A percentile compares a stretch with the other conserved stretches of the same genome.
phyloP scores from a whole-genome alignment of 2,888 invertebrate genomes.

The Andrena flavipes region DNA sequence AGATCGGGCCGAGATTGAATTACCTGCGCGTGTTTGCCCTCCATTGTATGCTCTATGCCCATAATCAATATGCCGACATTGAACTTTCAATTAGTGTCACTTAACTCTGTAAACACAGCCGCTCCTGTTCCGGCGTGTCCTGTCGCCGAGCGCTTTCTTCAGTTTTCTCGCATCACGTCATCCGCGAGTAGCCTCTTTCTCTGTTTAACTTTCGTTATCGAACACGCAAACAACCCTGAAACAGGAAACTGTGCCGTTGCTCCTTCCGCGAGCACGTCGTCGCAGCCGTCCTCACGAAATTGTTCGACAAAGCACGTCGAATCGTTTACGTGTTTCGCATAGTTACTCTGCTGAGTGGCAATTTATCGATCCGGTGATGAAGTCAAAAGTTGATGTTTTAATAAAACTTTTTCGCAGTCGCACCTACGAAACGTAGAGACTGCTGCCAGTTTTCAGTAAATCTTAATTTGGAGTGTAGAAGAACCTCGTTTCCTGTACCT shows the following conservation, averaged over 20 bases:
- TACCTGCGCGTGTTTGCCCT: constrained; percentile 73
- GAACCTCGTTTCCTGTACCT: too few species aligned
- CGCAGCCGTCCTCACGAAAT: neutral
- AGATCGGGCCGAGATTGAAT: constrained; percentile 76
- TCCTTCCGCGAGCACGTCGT: constrained; percentile 7
- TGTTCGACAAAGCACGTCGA: neutral
- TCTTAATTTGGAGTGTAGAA: too few species aligned
- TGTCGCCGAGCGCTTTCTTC: constrained; percentile 57
- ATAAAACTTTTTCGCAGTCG: neutral
- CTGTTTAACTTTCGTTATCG: constrained; percentile 65
- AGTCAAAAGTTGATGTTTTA: neutral
- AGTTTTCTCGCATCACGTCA: constrained; percentile 49
- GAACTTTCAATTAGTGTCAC: constrained; percentile 84
- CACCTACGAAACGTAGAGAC: too few species aligned
- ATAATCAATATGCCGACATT: constrained; percentile 82
- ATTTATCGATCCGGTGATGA: neutral
- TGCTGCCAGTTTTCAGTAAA: too few species aligned
- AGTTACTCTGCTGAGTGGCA: neutral
- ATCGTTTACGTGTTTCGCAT: constrained; percentile 15
- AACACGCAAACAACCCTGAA: constrained; percentile 54
- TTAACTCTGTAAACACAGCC: constrained; percentile 83
- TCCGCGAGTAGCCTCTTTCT: constrained; percentile 27
- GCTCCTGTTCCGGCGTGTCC: constrained; percentile 74
- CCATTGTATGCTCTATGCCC: constrained; percentile 73
- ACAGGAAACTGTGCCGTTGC: constrained; percentile 35